Evolutionary conservation across 2,113 vertebrate species (phyloP), one percentile per base, ranked within the genome.

Genomic region (Falco punctatus): DNA sequence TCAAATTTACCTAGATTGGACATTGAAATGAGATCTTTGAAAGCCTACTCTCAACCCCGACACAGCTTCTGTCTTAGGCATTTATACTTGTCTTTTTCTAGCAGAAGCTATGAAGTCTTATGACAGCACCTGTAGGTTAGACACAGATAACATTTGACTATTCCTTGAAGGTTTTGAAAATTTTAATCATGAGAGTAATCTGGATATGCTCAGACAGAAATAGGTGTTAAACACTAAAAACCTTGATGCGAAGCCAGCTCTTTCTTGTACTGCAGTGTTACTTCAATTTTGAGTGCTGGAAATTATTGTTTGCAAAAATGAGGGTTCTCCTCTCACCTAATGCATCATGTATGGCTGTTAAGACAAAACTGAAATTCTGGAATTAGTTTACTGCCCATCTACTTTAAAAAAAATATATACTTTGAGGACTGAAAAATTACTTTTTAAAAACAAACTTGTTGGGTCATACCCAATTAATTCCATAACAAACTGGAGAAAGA

Each of bases 161-260:
- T 33, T 14, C 55, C 52, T 64, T 86, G 52, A 92, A 81, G 33
- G 44, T 59, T 96, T 92, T 64, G 78, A 28, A 88, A 44, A 81
- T 91, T 92, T 92, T 84, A 66, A 94, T 96, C 85, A 85, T 58
- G 59, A 84, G 42, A 42, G 69, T 58, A 78, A 88, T 81, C 48
- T 54, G 78, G 67, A 65, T 59, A 82, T 18, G 38, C 48, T 92
- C 55, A 73, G 58, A 78, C 18, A 74, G 64, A 55, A 71, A 86
- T 21, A 33, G 2, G 35, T 75, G 21, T 84, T 81, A 83, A 78
- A 93, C 81, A 70, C 62, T 21, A 82, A 82, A 93, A 94, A 62
- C 11, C n/a, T 38, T n/a, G 42, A 67, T 23, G 66, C 15, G 51
- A 87, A 91, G 52, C 69, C 65, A 91, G 70, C 21, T 91, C 78